phyloP scores from a whole-genome alignment of 2,888 invertebrate genomes.

The Torymus auratus region DNA sequence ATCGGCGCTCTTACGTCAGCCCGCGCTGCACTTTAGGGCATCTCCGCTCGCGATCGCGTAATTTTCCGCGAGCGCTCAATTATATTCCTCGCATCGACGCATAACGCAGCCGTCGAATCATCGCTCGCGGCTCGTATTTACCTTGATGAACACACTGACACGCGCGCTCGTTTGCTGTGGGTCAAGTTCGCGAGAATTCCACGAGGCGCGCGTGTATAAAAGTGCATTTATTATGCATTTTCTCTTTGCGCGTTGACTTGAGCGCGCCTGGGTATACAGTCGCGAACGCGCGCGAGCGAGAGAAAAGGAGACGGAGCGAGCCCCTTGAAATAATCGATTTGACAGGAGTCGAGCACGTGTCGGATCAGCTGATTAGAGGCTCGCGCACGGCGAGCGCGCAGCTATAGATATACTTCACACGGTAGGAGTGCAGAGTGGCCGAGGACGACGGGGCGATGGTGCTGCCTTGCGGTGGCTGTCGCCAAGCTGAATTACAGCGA shows the following conservation, averaged over 20 bases:
- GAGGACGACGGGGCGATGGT: conserved; percentile 56
- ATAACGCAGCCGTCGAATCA: too few relatives aligned
- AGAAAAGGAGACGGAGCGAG: conserved; percentile 13
- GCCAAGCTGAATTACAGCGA: conserved; percentile 5
- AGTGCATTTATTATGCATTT: neutral
- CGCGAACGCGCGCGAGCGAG: conserved; percentile 47
- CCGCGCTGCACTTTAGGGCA: neutral
- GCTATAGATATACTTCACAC: conserved; percentile 22
- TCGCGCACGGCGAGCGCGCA: conserved; percentile 47
- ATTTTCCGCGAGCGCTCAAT: neutral
- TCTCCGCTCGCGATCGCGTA: neutral
- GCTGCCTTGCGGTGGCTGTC: conserved; percentile 41
- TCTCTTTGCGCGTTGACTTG: too few relatives aligned
- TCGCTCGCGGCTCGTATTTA: too few relatives aligned
- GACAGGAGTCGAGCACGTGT: conserved; percentile 56
- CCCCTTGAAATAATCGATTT: conserved; percentile 51
- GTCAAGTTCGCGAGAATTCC: conserved; percentile 31
- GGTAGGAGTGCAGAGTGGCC: neutral
- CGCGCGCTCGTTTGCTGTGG: neutral
- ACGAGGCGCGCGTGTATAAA: neutral
- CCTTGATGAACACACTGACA: too few relatives aligned
- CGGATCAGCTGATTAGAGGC: conserved; percentile 50
- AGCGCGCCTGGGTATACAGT: too few relatives aligned
- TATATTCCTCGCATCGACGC: neutral
- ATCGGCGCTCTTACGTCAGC: conserved; percentile 8